Conservation (phyloP, 2,888 invertebrate species). For the Leptinotarsa rubiginosa region DNA sequence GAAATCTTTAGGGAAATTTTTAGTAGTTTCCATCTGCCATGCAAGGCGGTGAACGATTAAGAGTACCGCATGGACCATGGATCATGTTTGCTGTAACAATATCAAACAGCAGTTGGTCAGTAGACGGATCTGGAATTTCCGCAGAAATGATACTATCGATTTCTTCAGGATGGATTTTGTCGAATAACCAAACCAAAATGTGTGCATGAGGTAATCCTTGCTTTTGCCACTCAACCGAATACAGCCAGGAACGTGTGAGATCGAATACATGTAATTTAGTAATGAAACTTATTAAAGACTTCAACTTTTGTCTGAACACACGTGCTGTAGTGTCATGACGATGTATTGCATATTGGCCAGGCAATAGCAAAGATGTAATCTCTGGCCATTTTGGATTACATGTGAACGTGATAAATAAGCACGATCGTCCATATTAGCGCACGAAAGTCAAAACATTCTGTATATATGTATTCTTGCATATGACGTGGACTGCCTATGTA, state of each 20-base stretch:
- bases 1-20: constrained; percentile 43
- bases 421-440: constrained; percentile 3
- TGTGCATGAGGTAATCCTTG: constrained; percentile 54
- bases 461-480: neutral
- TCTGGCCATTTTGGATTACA: constrained; percentile 50
- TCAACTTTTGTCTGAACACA: constrained; percentile 37
- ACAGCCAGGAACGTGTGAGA: constrained; percentile 31
- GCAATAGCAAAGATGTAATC: constrained; percentile 36
- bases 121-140: constrained; percentile 55
- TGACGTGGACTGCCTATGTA: neutral
- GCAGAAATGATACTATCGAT: constrained; percentile 57
- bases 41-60: constrained; percentile 55
- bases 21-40: constrained; percentile 60
- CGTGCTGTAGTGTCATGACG: constrained; percentile 36
- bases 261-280: constrained; percentile 28
- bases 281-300: constrained; percentile 17
- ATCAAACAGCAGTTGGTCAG: constrained; percentile 49
- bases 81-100: constrained; percentile 61
- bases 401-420: constrained; percentile 58
- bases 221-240: constrained; percentile 44
- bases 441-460: neutral
- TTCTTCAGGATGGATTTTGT: constrained; percentile 38
- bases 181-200: constrained; percentile 52
- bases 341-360: neutral
- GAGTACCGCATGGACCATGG: constrained; percentile 63